Percentiles rank a stretch among this genome's conserved stretches.
Evolutionary conservation across 2,113 vertebrate species (phyloP).

Genomic region (Mus pahari): DNA sequence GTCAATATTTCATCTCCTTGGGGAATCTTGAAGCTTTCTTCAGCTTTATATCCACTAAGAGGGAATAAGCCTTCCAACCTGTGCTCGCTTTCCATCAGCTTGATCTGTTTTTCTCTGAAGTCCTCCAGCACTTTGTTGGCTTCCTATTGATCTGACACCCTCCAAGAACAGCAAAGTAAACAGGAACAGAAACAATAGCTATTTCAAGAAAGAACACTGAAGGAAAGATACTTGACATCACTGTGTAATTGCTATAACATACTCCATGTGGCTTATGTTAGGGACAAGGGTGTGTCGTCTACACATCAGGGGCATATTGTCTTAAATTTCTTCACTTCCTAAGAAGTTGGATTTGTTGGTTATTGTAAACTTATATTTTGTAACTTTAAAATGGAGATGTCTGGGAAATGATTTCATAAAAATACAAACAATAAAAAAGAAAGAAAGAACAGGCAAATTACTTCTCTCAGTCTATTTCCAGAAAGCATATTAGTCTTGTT

Average conservation of each 20-base stretch:
- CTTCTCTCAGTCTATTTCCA: neutral
- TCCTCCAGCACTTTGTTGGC: too few relatives aligned
- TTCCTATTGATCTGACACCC: neutral
- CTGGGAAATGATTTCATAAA: neutral
- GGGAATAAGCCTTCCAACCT: neutral
- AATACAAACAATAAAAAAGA: neutral
- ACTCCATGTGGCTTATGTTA: neutral
- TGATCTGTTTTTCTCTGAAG: neutral
- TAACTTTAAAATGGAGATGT: neutral
- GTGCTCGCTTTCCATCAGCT: neutral
- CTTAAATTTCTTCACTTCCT: neutral
- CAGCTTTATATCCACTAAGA: neutral
- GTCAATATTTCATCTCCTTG: neutral
- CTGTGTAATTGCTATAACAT: neutral
- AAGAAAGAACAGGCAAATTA: neutral
- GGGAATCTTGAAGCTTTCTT: neutral
- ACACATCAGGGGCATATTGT: neutral
- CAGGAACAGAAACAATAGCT: neutral
- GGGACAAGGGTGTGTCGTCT: neutral
- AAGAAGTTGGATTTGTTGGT: neutral
- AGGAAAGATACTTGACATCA: neutral
- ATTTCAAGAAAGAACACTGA: neutral
- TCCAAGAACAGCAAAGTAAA: neutral
- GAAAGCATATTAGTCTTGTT: conserved; percentile 4
- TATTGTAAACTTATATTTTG: conserved; percentile 21